Evolutionary conservation across 2,797 vertebrate genomes (phyloP).

Genomic region (Mormyrops attenuatus): DNA sequence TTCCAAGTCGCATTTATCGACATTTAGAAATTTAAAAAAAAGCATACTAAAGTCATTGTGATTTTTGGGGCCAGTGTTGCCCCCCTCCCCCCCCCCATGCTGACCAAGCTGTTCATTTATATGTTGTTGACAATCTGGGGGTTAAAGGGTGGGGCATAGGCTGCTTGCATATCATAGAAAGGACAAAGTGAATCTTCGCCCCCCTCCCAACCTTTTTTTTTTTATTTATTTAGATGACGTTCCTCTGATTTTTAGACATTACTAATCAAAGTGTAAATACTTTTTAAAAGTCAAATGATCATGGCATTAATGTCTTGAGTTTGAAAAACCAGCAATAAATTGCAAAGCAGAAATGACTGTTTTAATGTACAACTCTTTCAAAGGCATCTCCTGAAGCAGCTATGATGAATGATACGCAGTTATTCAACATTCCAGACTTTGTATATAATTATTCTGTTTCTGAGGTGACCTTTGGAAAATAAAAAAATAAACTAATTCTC

Average conservation of each 20-base stretch:
- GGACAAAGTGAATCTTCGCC: conserved; percentile 58
- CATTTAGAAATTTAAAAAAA: conserved; percentile 37
- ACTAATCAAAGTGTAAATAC: conserved; percentile 80
- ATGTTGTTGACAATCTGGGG: conserved; percentile 55
- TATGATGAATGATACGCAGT: conserved; percentile 74
- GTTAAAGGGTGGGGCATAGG: conserved; percentile 36
- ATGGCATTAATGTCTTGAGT: conserved; percentile 71
- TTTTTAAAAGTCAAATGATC: conserved; percentile 55
- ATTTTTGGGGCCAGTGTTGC: not conserved
- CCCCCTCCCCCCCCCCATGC: conserved; percentile 36
- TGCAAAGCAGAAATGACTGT: conserved; percentile 69
- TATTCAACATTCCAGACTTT: conserved; percentile 94
- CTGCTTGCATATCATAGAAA: conserved; percentile 62
- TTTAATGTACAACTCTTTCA: conserved; percentile 71
- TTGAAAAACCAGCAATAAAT: conserved; percentile 83
- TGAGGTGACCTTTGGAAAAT: conserved; percentile 82
- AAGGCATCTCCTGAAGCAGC: conserved; percentile 64
- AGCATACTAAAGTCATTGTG: conserved; percentile 32
- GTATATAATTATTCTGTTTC: conserved; percentile 86
- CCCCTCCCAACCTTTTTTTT: conserved; percentile 49
- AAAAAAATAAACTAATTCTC: conserved; percentile 83
- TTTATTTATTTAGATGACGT: conserved; percentile 76
- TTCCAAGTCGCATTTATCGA: conserved; percentile 24
- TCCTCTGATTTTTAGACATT: conserved; percentile 61
- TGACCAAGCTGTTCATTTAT: conserved; percentile 29